These are phyloP conservation scores for Bos indicus DNA, from an alignment of 2,113 vertebrate genomes.

Conservation along the genomic window DNA sequence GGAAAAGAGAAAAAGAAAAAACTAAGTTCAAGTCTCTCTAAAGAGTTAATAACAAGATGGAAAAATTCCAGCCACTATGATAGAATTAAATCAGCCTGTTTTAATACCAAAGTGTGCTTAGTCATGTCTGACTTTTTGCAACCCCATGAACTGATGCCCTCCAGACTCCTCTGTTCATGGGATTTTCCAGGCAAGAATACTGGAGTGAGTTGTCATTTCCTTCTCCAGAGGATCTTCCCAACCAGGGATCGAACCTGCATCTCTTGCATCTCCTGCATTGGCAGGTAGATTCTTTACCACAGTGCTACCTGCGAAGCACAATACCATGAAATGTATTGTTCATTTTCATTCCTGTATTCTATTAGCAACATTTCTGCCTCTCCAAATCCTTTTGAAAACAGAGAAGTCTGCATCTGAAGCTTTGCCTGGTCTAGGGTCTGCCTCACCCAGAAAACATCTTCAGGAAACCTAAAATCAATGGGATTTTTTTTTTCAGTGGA, in stretches of 20 bases:
- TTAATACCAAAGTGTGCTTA: not conserved
- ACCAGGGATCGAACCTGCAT: not conserved
- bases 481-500: slow-evolving; percentile 27
- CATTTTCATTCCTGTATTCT: slow-evolving; percentile 5
- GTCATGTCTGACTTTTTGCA: not conserved
- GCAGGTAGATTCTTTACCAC: not conserved
- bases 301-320: not conserved
- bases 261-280: not conserved
- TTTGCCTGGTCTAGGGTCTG: slow-evolving; percentile 27
- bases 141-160: not conserved
- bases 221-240: not conserved
- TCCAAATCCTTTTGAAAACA: slow-evolving; percentile 29
- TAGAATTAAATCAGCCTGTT: not conserved
- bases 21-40: not conserved
- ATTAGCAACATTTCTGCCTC: slow-evolving; percentile 15
- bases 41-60: not conserved
- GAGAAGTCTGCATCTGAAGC: slow-evolving; percentile 7
- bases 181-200: not conserved
- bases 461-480: slow-evolving; percentile 24
- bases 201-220: not conserved
- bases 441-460: slow-evolving; percentile 26
- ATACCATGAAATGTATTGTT: not conserved
- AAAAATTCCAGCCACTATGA: not conserved
- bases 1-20: not conserved
- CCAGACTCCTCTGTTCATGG: not conserved